Evolutionary conservation across 2,797 vertebrate species (phyloP).

Genomic region (Phyllotis vaccarum): DNA sequence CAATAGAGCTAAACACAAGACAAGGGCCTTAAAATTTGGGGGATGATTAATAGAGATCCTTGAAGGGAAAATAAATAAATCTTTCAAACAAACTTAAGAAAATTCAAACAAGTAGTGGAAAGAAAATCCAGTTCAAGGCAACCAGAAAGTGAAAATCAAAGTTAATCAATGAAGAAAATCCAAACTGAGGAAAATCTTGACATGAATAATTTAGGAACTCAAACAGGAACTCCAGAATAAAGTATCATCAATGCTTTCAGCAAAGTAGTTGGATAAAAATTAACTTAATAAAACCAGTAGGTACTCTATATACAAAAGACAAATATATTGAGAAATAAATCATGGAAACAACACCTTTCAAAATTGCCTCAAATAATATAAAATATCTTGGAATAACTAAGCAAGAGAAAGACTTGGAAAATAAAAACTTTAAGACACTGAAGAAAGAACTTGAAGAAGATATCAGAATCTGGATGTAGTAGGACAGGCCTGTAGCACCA

Average conservation of each 20-base stretch:
- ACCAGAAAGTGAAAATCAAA: neutral
- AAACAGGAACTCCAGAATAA: neutral
- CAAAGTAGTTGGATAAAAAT: neutral
- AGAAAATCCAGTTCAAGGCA: neutral
- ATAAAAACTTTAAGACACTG: no score
- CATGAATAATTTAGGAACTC: neutral
- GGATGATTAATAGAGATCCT: neutral
- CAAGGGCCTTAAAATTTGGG: neutral
- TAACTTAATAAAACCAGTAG: neutral
- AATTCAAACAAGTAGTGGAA: neutral
- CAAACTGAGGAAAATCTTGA: neutral
- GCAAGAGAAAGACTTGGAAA: neutral
- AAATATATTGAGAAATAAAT: neutral
- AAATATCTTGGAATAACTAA: neutral
- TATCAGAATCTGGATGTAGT: no score
- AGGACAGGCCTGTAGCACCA: no score
- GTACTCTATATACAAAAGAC: neutral
- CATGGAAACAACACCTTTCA: neutral
- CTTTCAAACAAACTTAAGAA: neutral
- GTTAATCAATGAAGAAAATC: neutral
- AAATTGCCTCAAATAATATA: neutral
- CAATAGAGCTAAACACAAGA: neutral
- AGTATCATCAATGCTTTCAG: neutral
- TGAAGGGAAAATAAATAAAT: neutral
- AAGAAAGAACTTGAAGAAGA: no score